phyloP scores from a whole-genome alignment of 2,113 vertebrate species.

The Psittacus erithacus region DNA sequence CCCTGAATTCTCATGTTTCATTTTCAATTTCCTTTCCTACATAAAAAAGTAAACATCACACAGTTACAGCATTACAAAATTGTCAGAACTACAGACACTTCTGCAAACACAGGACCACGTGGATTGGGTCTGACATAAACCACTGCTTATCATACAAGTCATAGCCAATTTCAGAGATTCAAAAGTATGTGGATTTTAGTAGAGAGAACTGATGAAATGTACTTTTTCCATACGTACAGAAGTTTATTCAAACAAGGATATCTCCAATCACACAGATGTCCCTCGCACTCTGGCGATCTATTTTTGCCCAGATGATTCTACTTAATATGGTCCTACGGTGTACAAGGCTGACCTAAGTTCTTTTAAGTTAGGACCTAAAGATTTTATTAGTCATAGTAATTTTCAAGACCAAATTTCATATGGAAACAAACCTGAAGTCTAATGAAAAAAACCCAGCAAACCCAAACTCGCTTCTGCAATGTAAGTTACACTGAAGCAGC shows the following conservation, averaged over 20 bases:
- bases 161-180: background rate
- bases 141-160: background rate
- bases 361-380: background rate
- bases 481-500: background rate
- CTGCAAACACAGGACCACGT: rapidly evolving
- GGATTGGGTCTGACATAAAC: background rate
- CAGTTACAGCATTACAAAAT: background rate
- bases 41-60: background rate
- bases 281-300: background rate
- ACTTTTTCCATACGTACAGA: background rate
- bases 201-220: background rate
- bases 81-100: background rate
- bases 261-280: background rate
- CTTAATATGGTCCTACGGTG: background rate
- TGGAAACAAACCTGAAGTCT: background rate
- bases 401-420: background rate
- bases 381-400: background rate
- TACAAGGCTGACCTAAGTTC: background rate
- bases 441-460: background rate
- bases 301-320: constrained; percentile 35
- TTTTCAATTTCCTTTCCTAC: background rate
- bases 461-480: background rate
- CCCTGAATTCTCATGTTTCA: background rate
- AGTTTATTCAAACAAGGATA: background rate
- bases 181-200: background rate